Base-by-base conservation (phyloP, 2,888 invertebrate genomes). In the Pristionchus arcanus region DNA sequence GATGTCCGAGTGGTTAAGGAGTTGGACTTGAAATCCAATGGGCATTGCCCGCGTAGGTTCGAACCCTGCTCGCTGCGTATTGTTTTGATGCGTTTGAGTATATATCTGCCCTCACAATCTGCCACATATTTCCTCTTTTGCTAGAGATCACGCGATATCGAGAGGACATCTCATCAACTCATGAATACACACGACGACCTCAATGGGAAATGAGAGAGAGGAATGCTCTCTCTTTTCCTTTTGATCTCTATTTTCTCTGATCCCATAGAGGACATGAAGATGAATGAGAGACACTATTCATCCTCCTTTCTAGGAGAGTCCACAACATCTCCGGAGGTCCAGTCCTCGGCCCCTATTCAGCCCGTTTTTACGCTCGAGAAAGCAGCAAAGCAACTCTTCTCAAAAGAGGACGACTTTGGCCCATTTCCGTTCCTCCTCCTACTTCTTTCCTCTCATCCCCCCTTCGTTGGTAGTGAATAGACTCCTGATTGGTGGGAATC, bases 21-120 rank as follows among this genome's bases (percentile, higher is more conserved):
- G 96, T 96, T 96, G 96, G 96, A 96, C 96, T 96, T 96, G 96
- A 96, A 96, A 96, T 96, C 96, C 96, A 96, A 96, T 96, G 96
- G 96, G 96, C 96, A 96, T 94, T 96, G 96, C 96, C 96, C 96
- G 96, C 96, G 96, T 96, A 96, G 96, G 96, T 37, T 77, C 74
- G 74, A 77, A 77, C 74, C 74, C 74, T 42, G 37, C 74, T 42
- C 74, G 42, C 74, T 77, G 37, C 42, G 74, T 21, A 37, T 42
- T 37, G 13, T 37, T 77, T 77, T 42, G 37, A 11, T 11, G 31
- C 31, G 16, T 31, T 68, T 25, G 28, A 15, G 13, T 16, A 68
- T 68, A 31, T 68, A 16, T 66, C 21, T 68, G 15, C 31, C 68
- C 28, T 68, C 13, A 19, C 66, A 66, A 66, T 68, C 68, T 68